Percentiles rank a stretch among this genome's conserved stretches.
These are phyloP conservation scores for Apostichopus parvimensis DNA, from an alignment of 35 echinoderm and acorn worm species.

Conservation along the genomic window DNA sequence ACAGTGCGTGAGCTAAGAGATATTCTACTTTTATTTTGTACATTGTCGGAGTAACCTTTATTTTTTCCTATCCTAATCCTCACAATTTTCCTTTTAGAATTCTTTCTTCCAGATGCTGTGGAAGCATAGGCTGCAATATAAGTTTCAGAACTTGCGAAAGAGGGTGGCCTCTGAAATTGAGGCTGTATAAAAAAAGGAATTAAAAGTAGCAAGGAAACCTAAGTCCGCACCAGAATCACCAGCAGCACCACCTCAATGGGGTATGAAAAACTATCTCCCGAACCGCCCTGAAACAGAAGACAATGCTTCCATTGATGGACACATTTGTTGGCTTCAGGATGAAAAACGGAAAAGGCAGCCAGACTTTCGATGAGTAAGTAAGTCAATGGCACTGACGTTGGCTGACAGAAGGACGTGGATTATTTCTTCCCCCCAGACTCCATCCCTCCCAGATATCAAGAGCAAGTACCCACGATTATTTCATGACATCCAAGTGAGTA, in stretches of 20 bases:
- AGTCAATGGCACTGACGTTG: slow-evolving; percentile 42
- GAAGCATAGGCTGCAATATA: slow-evolving; percentile 44
- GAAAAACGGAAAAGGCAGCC: slow-evolving; percentile 56
- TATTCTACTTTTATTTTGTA: too few relatives aligned
- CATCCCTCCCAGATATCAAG: background rate
- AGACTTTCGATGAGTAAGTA: slow-evolving; percentile 14
- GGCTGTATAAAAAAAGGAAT: background rate
- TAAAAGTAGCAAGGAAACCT: background rate
- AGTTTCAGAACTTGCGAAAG: slow-evolving; percentile 10
- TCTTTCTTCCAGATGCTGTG: slow-evolving; percentile 22
- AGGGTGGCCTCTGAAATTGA: background rate
- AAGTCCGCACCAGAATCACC: background rate
- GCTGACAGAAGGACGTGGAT: slow-evolving; percentile 62
- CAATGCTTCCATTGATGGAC: background rate
- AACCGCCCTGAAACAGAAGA: slow-evolving; percentile 36
- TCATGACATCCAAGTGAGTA: slow-evolving; percentile 16
- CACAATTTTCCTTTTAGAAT: too few relatives aligned
- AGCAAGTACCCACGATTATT: slow-evolving; percentile 35
- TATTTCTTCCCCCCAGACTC: background rate
- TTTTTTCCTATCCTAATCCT: background rate
- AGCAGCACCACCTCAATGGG: slow-evolving; percentile 20
- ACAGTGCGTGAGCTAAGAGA: too few relatives aligned
- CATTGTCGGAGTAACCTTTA: too few relatives aligned
- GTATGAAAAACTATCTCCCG: slow-evolving; percentile 28
- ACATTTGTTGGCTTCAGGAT: background rate